Conservation (phyloP, 2,888 invertebrate genomes). For the Meganola albula region DNA sequence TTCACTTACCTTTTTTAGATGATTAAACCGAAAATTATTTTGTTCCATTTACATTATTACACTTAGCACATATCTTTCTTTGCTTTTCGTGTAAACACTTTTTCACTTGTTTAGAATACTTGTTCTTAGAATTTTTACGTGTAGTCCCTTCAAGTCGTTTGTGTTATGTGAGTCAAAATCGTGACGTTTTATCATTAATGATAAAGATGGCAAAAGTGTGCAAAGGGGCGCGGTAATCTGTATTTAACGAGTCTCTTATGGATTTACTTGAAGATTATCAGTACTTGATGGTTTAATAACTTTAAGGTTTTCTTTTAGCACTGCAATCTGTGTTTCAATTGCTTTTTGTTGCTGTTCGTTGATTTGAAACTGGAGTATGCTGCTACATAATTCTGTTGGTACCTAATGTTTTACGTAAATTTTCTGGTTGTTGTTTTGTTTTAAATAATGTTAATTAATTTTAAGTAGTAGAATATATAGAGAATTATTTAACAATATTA, state of each 20-base stretch:
- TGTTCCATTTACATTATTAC: slow-evolving; percentile 25
- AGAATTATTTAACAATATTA: too few relatives aligned
- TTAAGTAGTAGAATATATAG: too few relatives aligned
- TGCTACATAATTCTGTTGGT: too few relatives aligned
- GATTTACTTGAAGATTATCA: slow-evolving; percentile 12
- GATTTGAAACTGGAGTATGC: too few relatives aligned
- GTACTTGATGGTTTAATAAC: slow-evolving; percentile 1
- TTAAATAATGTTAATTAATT: too few relatives aligned
- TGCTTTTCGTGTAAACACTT: slow-evolving; percentile 10
- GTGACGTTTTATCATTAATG: slow-evolving; percentile 61
- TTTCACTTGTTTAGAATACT: slow-evolving; percentile 10
- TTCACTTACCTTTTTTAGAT: slow-evolving; percentile 16
- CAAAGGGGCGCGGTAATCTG: slow-evolving; percentile 24
- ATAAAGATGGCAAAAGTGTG: slow-evolving; percentile 48
- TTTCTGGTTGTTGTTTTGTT: too few relatives aligned
- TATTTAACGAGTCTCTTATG: slow-evolving; percentile 9
- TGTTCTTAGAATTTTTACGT: slow-evolving; percentile 37
- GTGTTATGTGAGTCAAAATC: slow-evolving; percentile 60
- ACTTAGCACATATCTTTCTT: slow-evolving; percentile 21
- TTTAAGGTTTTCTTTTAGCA: background rate
- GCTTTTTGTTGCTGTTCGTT: too few relatives aligned
- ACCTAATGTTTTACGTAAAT: too few relatives aligned
- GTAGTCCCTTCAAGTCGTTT: slow-evolving; percentile 37
- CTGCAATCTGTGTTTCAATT: too few relatives aligned
- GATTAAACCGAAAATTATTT: slow-evolving; percentile 13